Base-by-base conservation (phyloP, 1,140 invertebrate species). In the Copidosoma floridanum region DNA sequence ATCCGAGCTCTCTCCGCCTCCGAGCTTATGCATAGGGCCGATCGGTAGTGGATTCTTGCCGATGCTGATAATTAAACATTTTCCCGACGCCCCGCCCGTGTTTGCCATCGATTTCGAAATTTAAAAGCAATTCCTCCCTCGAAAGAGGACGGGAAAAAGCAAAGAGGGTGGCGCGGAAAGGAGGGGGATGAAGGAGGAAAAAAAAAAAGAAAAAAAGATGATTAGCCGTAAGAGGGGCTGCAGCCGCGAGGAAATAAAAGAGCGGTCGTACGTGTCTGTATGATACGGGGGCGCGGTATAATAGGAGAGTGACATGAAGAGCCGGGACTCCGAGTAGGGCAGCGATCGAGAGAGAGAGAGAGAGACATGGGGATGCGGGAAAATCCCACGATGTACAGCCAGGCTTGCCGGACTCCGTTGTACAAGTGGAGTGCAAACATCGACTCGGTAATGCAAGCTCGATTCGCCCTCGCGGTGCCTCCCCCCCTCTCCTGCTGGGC, bases 351-450 rank as follows among this genome's bases (percentile, higher is more conserved):
- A 32, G 29, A 32, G 0, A 32, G 29, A 32, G 29, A 32, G 29
- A 32, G 29, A 32, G 29, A 32, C 6, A 32, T n/a, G n/a, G n/a
- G n/a, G n/a, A n/a, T n/a, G n/a, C n/a, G n/a, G n/a, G n/a, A n/a
- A n/a, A n/a, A n/a, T n/a, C n/a, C n/a, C n/a, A n/a, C n/a, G n/a
- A n/a, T n/a, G n/a, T n/a, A n/a, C n/a, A n/a, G n/a, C n/a, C n/a
- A n/a, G n/a, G n/a, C n/a, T n/a, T n/a, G n/a, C 58, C 50, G 61
- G 61, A 67, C 66, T 66, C 67, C 51, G 66, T 63, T 57, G 38
- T 66, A 73, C 69, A 69, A 78, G 75, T 74, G 74, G 66, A 79
- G 75, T 73, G 76, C 77, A 78, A 79, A 79, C 74, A 78, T 76
- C 71, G n/a, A 69, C 66, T 72, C 68, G 72, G 71, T 77, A 79